Evolutionary conservation across 2,888 invertebrate species (phyloP).

Genomic region (Sesia bembeciformis): DNA sequence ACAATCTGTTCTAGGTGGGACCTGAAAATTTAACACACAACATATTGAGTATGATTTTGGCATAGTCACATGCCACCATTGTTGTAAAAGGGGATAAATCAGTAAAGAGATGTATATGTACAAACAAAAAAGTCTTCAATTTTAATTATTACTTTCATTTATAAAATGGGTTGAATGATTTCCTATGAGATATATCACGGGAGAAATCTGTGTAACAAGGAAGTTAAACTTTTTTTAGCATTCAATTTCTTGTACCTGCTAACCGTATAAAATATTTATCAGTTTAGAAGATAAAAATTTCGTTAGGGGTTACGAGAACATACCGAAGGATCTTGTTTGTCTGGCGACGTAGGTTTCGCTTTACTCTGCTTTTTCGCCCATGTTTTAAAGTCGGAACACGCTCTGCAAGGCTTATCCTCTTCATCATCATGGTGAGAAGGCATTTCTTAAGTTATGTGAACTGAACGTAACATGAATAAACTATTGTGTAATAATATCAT

Average conservation of each 20-base stretch:
- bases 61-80: no score
- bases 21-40: neutral
- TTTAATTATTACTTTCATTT: no score
- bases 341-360: constrained; percentile 18
- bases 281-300: neutral
- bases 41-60: neutral
- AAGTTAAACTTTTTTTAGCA: neutral
- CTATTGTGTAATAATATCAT: neutral
- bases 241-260: neutral
- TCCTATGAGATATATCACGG: no score
- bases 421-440: constrained; percentile 43
- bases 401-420: constrained; percentile 77
- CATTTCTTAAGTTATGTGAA: constrained; percentile 25
- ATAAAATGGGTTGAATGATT: no score
- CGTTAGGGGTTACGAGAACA: neutral
- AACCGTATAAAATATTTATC: neutral
- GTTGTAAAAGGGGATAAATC: no score
- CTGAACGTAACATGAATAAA: neutral
- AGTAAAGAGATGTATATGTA: no score
- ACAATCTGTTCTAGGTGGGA: constrained; percentile 66
- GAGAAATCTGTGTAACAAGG: no score
- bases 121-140: no score
- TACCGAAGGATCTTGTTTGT: constrained; percentile 27
- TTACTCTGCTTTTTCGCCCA: constrained; percentile 79
- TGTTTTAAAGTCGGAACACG: constrained; percentile 81